Percentiles rank a stretch among this genome's conserved stretches.
phyloP scores from a whole-genome alignment of 2,113 vertebrate species.

The Condylura cristata region DNA sequence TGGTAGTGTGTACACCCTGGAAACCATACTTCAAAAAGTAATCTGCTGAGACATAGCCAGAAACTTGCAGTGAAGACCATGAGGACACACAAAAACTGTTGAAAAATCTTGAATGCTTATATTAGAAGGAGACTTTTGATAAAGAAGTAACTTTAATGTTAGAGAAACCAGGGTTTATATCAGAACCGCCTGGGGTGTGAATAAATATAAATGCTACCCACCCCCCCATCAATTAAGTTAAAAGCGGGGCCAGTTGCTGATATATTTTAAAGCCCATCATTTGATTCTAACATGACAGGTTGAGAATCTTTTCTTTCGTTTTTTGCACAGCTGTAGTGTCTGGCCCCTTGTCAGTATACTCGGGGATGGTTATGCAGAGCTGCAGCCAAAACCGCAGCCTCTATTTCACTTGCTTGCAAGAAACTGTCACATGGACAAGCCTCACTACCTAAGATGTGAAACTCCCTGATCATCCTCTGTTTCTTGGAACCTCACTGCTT shows the following conservation, averaged over 20 bases:
- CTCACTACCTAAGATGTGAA: neutral
- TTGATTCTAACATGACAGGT: neutral
- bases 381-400: neutral
- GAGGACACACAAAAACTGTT: neutral
- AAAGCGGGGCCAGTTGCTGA: neutral
- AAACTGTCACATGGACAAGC: neutral
- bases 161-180: neutral
- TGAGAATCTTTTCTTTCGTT: neutral
- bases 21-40: neutral
- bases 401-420: neutral
- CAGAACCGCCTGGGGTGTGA: neutral
- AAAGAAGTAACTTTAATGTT: neutral
- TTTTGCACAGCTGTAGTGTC: neutral
- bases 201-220: neutral
- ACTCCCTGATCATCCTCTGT: neutral
- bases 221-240: neutral
- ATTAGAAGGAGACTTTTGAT: neutral
- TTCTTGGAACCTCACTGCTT: rapidly evolving
- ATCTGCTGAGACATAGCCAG: neutral
- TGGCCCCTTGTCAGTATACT: rapidly evolving
- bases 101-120: neutral
- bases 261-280: neutral
- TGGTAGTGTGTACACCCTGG: neutral
- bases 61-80: neutral
- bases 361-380: neutral